These are phyloP conservation scores for Alcedo quadribrachys DNA, from an alignment of 2,797 vertebrate genomes.

Conservation along the genomic window DNA sequence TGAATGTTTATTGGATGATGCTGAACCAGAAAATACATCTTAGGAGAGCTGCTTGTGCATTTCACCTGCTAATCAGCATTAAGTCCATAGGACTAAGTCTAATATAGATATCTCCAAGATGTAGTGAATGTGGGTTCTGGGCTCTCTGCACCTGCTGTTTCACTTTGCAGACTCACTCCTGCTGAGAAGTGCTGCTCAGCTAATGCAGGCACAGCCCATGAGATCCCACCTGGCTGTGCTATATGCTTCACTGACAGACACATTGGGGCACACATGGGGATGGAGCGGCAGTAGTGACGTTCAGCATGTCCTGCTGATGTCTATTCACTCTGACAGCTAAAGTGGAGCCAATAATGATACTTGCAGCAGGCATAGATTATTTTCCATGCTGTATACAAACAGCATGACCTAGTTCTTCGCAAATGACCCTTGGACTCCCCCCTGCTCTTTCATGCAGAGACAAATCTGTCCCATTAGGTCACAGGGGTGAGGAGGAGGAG, in stretches of 20 bases:
- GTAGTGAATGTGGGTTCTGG: accelerated
- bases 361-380: neutral
- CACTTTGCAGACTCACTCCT: neutral
- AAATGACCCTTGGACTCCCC: neutral
- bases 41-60: neutral
- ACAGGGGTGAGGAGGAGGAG: neutral
- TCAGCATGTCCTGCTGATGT: neutral
- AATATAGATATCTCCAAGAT: neutral
- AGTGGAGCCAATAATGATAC: neutral
- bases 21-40: neutral
- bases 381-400: neutral
- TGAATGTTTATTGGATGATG: neutral
- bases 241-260: neutral
- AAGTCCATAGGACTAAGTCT: neutral
- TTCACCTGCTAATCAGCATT: neutral
- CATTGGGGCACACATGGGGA: accelerated
- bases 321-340: slow-evolving; percentile 27
- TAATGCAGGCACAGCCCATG: neutral
- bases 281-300: accelerated
- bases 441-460: neutral
- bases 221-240: neutral
- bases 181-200: neutral
- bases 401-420: neutral
- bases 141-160: neutral
- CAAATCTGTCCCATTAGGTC: neutral